Conservation (phyloP, 2,113 vertebrate species). For the Phoenicopterus ruber region DNA sequence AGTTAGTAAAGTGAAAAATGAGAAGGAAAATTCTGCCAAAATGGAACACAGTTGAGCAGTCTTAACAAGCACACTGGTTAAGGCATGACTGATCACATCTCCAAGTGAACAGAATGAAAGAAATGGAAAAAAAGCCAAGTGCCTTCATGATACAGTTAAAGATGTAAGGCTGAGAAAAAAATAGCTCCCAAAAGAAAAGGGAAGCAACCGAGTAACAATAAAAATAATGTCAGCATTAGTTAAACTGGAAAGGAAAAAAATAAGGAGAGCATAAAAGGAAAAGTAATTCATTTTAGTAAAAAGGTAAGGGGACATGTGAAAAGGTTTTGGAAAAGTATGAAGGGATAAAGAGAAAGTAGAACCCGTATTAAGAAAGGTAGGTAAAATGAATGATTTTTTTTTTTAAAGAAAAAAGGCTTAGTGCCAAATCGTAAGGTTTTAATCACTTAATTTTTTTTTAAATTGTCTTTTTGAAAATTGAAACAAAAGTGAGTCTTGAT, state of each 20-base stretch:
- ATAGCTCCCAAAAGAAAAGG: neutral
- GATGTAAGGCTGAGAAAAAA: neutral
- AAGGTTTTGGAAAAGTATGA: neutral
- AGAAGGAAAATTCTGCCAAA: neutral
- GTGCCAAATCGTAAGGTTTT: neutral
- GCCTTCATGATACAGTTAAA: neutral
- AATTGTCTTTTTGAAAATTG: neutral
- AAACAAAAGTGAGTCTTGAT: neutral
- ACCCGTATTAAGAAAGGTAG: neutral
- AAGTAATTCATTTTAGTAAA: neutral
- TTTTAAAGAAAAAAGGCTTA: neutral
- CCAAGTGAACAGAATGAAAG: slow-evolving; percentile 11
- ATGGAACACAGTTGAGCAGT: neutral
- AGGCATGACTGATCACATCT: slow-evolving; percentile 23
- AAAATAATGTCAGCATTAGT: neutral
- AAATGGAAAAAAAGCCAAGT: neutral
- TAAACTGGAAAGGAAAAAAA: neutral
- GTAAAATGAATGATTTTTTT: neutral
- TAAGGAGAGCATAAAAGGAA: neutral
- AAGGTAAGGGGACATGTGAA: neutral
- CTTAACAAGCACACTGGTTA: slow-evolving; percentile 1
- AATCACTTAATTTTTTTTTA: neutral
- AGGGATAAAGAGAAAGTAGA: neutral
- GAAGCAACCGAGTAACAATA: neutral
- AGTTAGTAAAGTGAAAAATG: neutral